Conservation (phyloP, 2,113 vertebrate genomes). For the Phainopepla nitens region DNA sequence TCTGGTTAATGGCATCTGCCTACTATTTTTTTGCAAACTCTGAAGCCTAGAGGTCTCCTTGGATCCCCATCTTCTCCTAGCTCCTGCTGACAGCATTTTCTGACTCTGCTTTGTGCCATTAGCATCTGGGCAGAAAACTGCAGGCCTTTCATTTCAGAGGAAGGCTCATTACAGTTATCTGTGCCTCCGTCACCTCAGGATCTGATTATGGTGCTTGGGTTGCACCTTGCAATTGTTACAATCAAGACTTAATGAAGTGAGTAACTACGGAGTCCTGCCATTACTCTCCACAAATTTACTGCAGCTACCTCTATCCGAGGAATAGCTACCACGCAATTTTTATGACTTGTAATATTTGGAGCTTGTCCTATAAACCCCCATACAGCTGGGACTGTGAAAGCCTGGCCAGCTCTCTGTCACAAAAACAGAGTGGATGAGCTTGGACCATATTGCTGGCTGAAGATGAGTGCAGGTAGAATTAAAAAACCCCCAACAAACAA, state of each 20-base stretch:
- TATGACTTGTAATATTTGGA: neutral
- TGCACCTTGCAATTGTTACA: conserved; percentile 29
- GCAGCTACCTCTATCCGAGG: neutral
- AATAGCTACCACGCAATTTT: neutral
- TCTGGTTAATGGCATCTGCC: neutral
- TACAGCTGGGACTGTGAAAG: neutral
- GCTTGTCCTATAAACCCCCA: neutral
- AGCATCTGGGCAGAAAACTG: conserved; percentile 1
- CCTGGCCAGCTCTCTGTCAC: neutral
- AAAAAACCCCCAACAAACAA: neutral
- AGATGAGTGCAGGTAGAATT: neutral
- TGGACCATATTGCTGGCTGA: neutral
- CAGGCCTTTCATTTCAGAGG: conserved; percentile 16
- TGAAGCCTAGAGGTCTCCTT: neutral
- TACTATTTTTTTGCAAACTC: neutral
- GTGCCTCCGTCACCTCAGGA: conserved; percentile 26
- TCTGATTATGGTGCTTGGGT: conserved; percentile 35
- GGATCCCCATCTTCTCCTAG: neutral
- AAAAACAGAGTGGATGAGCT: neutral
- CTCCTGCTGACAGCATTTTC: conserved; percentile 19
- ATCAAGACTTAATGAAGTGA: conserved; percentile 59
- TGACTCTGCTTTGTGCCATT: neutral
- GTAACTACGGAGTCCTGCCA: conserved; percentile 4
- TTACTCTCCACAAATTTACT: neutral
- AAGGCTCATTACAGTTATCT: conserved; percentile 18